Conservation (phyloP, 2,113 vertebrate species). For the Notiomystis cincta region DNA sequence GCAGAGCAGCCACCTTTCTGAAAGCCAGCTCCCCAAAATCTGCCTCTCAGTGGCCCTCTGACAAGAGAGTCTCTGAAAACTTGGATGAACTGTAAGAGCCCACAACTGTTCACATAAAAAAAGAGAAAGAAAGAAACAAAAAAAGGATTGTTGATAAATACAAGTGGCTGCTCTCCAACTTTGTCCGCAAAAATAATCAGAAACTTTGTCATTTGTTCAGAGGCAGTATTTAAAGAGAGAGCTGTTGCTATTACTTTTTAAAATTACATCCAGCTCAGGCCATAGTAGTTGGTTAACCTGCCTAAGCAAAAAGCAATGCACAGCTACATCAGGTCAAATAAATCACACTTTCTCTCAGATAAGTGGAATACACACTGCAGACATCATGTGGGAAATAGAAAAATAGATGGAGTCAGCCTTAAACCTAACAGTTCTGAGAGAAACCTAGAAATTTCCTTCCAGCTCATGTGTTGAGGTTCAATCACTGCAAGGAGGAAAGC, state of each 20-base stretch:
- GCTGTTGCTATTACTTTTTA: neutral
- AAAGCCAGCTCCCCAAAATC: neutral
- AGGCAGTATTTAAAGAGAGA: neutral
- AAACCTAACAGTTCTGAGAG: neutral
- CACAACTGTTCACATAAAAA: neutral
- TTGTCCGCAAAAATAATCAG: neutral
- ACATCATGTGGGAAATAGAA: neutral
- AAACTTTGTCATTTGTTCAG: neutral
- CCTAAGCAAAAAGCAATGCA: neutral
- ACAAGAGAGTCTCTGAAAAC: neutral
- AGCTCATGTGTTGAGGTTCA: neutral
- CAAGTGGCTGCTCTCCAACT: neutral
- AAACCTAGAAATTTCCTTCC: neutral
- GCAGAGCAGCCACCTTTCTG: neutral
- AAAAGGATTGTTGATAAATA: neutral
- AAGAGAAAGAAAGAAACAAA: neutral
- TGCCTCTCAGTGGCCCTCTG: neutral
- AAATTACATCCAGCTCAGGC: neutral
- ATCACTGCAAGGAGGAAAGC: neutral
- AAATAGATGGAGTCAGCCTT: neutral
- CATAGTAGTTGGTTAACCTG: neutral
- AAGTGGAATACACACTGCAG: neutral
- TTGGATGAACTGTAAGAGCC: neutral
- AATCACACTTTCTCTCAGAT: neutral
- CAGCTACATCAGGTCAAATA: neutral